Evolutionary conservation across 2,113 vertebrate genomes (phyloP).

Genomic region (Nanger granti): DNA sequence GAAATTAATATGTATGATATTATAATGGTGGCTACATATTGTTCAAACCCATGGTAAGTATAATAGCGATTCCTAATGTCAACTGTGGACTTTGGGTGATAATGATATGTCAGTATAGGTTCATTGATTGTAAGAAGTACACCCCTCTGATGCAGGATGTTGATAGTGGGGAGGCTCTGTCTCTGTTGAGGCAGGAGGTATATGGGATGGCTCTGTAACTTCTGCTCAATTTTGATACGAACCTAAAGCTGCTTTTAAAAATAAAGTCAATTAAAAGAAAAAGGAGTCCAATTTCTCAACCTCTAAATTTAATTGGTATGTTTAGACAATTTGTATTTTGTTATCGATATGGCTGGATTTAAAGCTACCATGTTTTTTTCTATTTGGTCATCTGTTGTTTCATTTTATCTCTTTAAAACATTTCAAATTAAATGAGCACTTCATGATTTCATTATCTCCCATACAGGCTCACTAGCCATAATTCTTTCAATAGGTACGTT

Average conservation of each 20-base stretch:
- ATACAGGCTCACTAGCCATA: not conserved
- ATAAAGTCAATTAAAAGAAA: not conserved
- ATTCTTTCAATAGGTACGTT: not conserved
- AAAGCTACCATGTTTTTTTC: not conserved
- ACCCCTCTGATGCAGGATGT: not conserved
- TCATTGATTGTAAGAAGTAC: not conserved
- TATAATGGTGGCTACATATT: not conserved
- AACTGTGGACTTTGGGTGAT: not conserved
- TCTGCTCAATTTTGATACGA: not conserved
- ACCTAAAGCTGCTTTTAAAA: not conserved
- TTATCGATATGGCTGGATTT: not conserved
- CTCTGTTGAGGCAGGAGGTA: not conserved
- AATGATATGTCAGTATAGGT: not conserved
- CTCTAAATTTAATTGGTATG: not conserved
- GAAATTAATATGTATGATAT: not conserved
- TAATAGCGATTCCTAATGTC: not conserved
- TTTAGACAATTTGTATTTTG: not conserved
- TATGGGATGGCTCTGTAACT: not conserved
- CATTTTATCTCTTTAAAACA: not conserved
- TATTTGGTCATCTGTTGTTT: not conserved
- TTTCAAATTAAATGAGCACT: not conserved
- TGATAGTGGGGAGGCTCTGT: not conserved
- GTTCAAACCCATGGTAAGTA: not conserved
- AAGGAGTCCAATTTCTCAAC: not conserved
- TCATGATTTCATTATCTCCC: not conserved